Evolutionary conservation across 1,140 invertebrate species (phyloP).

Genomic region (Heliothis subflexa): DNA sequence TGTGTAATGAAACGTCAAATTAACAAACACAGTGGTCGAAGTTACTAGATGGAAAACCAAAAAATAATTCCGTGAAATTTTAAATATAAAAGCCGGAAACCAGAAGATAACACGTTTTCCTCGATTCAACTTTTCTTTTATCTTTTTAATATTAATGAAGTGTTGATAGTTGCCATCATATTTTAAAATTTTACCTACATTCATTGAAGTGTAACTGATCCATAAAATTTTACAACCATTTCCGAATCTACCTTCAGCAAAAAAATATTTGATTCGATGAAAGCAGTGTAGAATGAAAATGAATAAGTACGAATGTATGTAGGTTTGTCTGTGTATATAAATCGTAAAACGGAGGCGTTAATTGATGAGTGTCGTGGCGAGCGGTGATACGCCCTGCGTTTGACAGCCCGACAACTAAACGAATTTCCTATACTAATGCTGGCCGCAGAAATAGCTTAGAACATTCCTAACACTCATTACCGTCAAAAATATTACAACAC

Average conservation of each 20-base stretch:
- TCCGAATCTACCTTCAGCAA: conserved; percentile 19
- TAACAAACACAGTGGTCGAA: background rate
- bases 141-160: conserved; percentile 20
- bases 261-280: background rate
- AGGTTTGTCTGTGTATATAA: conserved; percentile 4
- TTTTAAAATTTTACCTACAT: conserved; percentile 3
- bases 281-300: background rate
- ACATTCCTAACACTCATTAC: conserved; percentile 36
- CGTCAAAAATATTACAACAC: conserved; percentile 8
- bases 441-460: conserved; percentile 30
- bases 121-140: background rate
- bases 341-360: conserved; percentile 42
- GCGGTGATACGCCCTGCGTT: conserved; percentile 45
- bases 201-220: background rate
- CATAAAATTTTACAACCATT: conserved; percentile 3
- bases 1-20: background rate
- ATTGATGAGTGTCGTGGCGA: conserved; percentile 41
- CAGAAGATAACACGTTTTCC: background rate
- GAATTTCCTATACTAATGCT: conserved; percentile 39
- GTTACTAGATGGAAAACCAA: background rate
- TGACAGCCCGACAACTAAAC: conserved; percentile 36
- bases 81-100: background rate
- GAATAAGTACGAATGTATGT: background rate
- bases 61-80: background rate
- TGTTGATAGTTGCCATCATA: conserved; percentile 22